Evolutionary conservation across 2,888 invertebrate genomes (phyloP), one percentile per base, ranked within the genome.

Genomic region (Cordilura impudica): DNA sequence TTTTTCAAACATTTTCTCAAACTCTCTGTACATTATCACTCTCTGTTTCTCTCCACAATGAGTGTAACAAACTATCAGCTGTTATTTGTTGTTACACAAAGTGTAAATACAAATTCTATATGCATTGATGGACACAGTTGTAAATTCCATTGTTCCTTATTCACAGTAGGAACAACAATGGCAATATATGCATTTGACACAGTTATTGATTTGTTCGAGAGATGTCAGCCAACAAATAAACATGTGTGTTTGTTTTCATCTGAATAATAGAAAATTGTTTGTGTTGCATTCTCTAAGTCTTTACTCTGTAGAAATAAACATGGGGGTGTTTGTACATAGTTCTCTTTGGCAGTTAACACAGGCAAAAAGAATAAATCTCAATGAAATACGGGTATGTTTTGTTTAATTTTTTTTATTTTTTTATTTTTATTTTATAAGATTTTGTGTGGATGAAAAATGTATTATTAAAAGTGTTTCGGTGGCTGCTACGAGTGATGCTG

Each of bases 161-260:
- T 51, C 8, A 51, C 23, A 23, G 21, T 26, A 26, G 26, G 26
- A 6, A 6, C 26, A 4, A 26, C 6, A 39, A 39, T 39, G n/a
- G 31, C 31, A 31, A 39, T n/a, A 39, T 7, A 45, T 14, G n/a
- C 49, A 63, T 75, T 75, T 75, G 69, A 69, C 75, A 67, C 61
- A 75, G 26, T 69, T 69, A 21, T 60, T 49, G 29, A 18, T 47
- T 65, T 54, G 54, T 47, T 29, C 23, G 23, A 71, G 45, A 12
- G 19, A 39, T 12, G 2, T 39, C n/a, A n/a, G 16, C 29, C 26
- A 67, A 35, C 18, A 47, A n/a, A 54, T 2, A 43, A 16, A 45
- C 7, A 45, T 19, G 16, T 31, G 26, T n/a, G 31, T 51, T 58
- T 69, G 21, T 18, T 56, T 58, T 49, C n/a, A 26, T 10, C 49